Evolutionary conservation across 2,113 vertebrate species (phyloP), one percentile per base, ranked within the genome.

Genomic region (Thunnus maccoyii): DNA sequence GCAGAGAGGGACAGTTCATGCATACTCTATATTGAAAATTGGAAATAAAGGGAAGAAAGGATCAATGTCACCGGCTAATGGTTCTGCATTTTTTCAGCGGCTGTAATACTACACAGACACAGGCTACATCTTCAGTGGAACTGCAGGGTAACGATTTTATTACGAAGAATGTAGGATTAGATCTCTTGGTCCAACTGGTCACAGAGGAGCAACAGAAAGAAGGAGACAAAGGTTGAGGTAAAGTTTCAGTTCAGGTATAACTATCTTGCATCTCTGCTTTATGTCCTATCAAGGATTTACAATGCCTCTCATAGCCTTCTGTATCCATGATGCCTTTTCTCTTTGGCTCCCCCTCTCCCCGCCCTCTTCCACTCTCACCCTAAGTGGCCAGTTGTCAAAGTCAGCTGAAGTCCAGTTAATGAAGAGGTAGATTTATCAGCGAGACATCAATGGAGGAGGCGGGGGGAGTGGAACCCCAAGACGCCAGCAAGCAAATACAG

Each of bases 381-480:
- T 86, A 89, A 94, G 86, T 90, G 89, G 78, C 83, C 76, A 87
- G 82, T 88, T 93, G 87, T 91, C 91, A 92, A 87, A 92, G 81
- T 94, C 91, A 92, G 89, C 87, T 92, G 89, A 87, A 89, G 85
- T 87, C 80, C 60, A 70, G 83, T 89, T 93, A 91, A 94, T 90
- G 88, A 91, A 92, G 89, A 86, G 80, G 86, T 83, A 86, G 89
- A 90, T 94, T 92, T 90, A 93, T 86, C 82, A 88, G 89, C 20
- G 0, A 78, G 64, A 76, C 68, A 78, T 89, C 85, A 71, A 75
- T 72, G 82, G 41, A 67, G 67, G 41, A 70, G 68, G 72, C 22
- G n/a, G 61, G 41, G 72, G 72, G 75, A 68, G 83, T 55, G 65
- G 52, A 82, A 52, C 77, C 82, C 83, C 76, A 72, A 70, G 65